Base-by-base conservation (phyloP, 2,113 vertebrate genomes). In the Acrocephalus kingi region DNA sequence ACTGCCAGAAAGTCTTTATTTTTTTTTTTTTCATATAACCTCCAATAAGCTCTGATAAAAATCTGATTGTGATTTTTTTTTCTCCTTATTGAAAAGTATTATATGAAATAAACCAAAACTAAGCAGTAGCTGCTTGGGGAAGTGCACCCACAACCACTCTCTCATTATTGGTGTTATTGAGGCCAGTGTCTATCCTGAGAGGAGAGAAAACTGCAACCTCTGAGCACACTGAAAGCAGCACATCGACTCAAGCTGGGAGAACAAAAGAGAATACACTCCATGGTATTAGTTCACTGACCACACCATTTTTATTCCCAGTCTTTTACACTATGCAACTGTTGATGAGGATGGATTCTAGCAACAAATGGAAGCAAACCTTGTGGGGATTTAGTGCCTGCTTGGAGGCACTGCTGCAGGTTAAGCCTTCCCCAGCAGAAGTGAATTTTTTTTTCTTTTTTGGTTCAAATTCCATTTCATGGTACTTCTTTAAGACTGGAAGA, bases 201-300 rank as follows among this genome's bases (percentile, higher is more conserved):
- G 54, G 24, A 84, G 76, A 90, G 71, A 94, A 94, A 97, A 88
- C 24, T 96, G 79, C 83, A 95, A 46, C 59, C 74, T 52, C 86
- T 97, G 58, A 52, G 84, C 81, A 77, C 51, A 46, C 73, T 73
- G 86, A 71, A 78, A 96, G 84, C 91, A 96, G 92, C 93, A 89
- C 82, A 96, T 11, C 20, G 39, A 72, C 46, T 64, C 87, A 66
- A 43, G 77, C 89, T 80, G 13, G 0, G 45, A 72, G 82, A 91
- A 97, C 86, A 97, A 95, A 96, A 87, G 90, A 64, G 48, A 87
- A 74, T 24, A 6, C 48, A 37, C 72, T 78, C 91, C 45, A 48
- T 79, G 64, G 78, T 86, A 93, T 96, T 56, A 84, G 92, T 82
- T 90, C 95, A 93, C 66, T 95, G 77, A 95, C 27, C 52, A 82